phyloP scores from a whole-genome alignment of 1,140 invertebrate genomes.

The Drosophila parvula region DNA sequence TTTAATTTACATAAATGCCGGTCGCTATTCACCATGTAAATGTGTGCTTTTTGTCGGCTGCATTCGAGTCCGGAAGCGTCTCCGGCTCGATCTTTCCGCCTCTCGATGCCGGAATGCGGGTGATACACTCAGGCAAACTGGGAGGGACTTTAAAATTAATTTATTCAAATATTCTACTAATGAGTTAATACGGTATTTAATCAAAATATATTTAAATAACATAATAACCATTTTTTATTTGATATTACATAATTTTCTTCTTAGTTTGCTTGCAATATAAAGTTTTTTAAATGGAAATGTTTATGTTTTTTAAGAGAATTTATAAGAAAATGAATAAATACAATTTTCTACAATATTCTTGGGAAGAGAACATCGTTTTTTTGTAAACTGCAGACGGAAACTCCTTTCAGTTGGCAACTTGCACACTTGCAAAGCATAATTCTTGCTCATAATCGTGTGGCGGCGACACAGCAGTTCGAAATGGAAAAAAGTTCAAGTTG shows the following conservation, averaged over 20 bases:
- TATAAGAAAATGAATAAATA: too few species aligned
- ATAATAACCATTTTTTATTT: too few species aligned
- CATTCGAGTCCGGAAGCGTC: conserved; percentile 34
- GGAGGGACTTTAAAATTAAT: not conserved
- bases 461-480: conserved; percentile 10
- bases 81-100: conserved; percentile 13
- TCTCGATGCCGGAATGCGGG: conserved; percentile 10
- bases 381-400: not conserved
- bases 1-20: conserved; percentile 81
- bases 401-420: conserved; percentile 28
- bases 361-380: not conserved
- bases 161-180: too few species aligned
- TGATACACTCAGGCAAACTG: conserved; percentile 8
- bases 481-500: conserved; percentile 27
- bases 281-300: too few species aligned
- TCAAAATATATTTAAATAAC: too few species aligned
- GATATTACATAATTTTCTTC: too few species aligned
- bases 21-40: conserved; percentile 35
- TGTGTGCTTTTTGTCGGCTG: conserved; percentile 35
- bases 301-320: too few species aligned
- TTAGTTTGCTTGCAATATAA: too few species aligned
- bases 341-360: not conserved
- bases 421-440: conserved; percentile 61
- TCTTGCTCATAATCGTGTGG: conserved; percentile 30
- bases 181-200: too few species aligned